phyloP scores from a whole-genome alignment of 2,113 vertebrate species.

The Anolis carolinensis region DNA sequence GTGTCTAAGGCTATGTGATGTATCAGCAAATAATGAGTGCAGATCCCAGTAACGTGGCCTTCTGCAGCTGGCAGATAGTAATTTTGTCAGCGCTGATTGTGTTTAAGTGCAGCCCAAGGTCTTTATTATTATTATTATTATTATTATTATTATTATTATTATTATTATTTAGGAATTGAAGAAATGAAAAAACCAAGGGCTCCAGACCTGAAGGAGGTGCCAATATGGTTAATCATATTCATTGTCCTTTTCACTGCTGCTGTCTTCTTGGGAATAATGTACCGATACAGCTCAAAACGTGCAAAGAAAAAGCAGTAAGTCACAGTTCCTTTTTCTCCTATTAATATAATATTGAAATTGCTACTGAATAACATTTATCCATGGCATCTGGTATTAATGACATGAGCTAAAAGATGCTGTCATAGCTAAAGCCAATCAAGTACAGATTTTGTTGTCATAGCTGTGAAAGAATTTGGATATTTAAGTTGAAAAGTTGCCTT shows the following conservation, averaged over 20 bases:
- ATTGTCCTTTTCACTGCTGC: accelerated
- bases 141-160: too few species aligned
- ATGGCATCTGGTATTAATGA: not conserved
- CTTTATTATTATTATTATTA: too few species aligned
- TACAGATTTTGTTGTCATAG: not conserved
- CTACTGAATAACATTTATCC: not conserved
- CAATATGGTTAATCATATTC: constrained; percentile 18
- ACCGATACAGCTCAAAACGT: too few species aligned
- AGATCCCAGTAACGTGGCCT: too few species aligned
- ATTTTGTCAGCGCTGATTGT: too few species aligned
- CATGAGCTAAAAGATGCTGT: not conserved
- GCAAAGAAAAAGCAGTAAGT: constrained; percentile 13
- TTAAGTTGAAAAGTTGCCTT: not conserved
- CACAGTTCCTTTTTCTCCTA: not conserved
- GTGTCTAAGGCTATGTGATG: too few species aligned
- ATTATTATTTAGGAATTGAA: not conserved
- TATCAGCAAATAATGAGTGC: too few species aligned
- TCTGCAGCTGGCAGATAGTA: too few species aligned
- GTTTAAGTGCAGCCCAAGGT: too few species aligned
- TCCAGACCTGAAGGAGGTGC: not conserved
- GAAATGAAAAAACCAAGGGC: constrained; percentile 11
- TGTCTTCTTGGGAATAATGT: not conserved
- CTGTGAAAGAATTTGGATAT: not conserved
- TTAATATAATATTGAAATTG: not conserved
- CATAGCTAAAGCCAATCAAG: not conserved